Base-by-base conservation (phyloP, 2,113 vertebrate genomes). In the Sander vitreus region DNA sequence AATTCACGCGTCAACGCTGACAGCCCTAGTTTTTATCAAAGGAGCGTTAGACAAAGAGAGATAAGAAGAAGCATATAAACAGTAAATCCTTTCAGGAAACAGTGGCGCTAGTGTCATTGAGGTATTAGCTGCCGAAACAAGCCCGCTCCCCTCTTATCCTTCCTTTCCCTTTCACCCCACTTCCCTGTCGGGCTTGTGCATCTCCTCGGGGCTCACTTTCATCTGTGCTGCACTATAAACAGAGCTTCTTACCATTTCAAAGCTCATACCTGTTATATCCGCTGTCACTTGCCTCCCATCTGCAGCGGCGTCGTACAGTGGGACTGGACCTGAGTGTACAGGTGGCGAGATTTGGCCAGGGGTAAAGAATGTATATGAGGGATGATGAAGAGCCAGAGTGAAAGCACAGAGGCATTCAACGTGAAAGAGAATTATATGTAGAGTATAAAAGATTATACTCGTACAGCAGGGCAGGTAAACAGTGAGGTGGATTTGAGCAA, bases 211-310 rank as follows among this genome's bases (percentile, higher is more conserved):
- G 55, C 72, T 88, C 25, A 9, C 91, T 94, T 92, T 91, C 91
- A 89, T 90, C 87, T 85, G 67, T 16, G 33, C 80, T 80, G 88
- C 84, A 84, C 83, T 86, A 84, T 83, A 92, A 93, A 94, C 92
- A 91, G 78, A 85, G 77, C 92, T 92, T 73, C 81, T 95, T 93
- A 90, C 85, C 93, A 94, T 92, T 94, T 94, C 92, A 94, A 93
- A 94, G 91, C 88, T 79, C 30, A 58, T 67, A 90, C 77, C 88
- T 88, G 87, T 76, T 71, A 64, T 45, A 19, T 80, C 60, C 65
- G 48, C 74, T 70, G 68, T 81, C 70, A 11, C 70, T 30, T 12
- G 51, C 59, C 51, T 64, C 77, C 74, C 77, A 80, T 85, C 79
- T 85, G 85, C 82, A 71, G 33, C n/a, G 71, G 76, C 19, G 45